Percentiles rank a stretch among this genome's conserved stretches.
Conservation (phyloP, 1,140 invertebrate species). For the Drosophila funebris region DNA sequence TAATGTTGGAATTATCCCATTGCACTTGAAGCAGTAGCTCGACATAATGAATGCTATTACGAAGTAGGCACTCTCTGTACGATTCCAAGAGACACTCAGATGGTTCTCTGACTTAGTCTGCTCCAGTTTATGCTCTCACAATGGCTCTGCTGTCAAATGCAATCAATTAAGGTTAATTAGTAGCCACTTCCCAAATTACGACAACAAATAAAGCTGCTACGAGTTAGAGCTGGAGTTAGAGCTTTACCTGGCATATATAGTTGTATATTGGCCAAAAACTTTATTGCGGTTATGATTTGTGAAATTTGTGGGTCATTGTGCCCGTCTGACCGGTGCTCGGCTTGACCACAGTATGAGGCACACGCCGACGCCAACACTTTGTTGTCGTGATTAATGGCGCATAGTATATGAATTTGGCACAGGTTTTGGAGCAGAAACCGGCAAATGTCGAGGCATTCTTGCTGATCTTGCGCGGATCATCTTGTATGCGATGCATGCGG, state of each 20-base stretch:
- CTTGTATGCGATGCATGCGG: slow-evolving; percentile 53
- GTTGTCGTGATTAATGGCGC: slow-evolving; percentile 67
- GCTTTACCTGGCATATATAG: slow-evolving; percentile 11
- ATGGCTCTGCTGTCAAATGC: slow-evolving; percentile 69
- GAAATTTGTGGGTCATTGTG: slow-evolving; percentile 60
- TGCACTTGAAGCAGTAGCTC: slow-evolving; percentile 28
- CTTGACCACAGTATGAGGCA: slow-evolving; percentile 42
- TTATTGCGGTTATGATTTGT: slow-evolving; percentile 71
- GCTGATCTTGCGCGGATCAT: slow-evolving; percentile 64
- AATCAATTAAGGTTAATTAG: slow-evolving; percentile 81
- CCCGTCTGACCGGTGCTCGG: too few species aligned
- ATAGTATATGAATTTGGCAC: slow-evolving; percentile 67
- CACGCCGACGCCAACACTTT: slow-evolving; percentile 33
- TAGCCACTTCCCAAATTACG: slow-evolving; percentile 78
- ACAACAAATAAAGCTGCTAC: slow-evolving; percentile 34
- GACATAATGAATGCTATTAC: slow-evolving; percentile 45
- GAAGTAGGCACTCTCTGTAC: neutral
- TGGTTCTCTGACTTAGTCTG: slow-evolving; percentile 12
- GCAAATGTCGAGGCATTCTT: slow-evolving; percentile 21
- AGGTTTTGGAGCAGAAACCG: slow-evolving; percentile 13
- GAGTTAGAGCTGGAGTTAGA: neutral
- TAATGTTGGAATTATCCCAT: slow-evolving; percentile 48
- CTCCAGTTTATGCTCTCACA: slow-evolving; percentile 68
- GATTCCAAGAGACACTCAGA: neutral
- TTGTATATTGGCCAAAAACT: slow-evolving; percentile 58